Percentiles rank a stretch among this genome's conserved stretches.
phyloP scores from a whole-genome alignment of 2,797 vertebrate genomes.

The Fistularia commersonii region DNA sequence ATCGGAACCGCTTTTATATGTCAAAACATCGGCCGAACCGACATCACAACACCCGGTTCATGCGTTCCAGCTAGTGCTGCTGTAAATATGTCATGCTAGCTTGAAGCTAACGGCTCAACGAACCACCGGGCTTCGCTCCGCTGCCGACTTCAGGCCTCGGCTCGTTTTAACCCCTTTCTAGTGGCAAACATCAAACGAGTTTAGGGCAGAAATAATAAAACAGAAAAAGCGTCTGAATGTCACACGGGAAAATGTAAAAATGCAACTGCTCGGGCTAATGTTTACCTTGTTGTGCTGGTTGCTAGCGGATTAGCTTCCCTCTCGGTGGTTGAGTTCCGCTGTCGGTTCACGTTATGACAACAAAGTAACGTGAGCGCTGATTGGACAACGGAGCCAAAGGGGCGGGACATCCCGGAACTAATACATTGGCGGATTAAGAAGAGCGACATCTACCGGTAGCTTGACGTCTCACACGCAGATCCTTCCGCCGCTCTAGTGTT shows the following conservation, averaged over 20 bases:
- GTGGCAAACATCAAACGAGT: not conserved
- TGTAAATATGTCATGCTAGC: conserved; percentile 45
- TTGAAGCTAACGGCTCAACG: conserved; percentile 34
- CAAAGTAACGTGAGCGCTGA: conserved; percentile 62
- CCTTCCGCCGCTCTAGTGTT: too few relatives aligned
- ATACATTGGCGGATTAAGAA: not conserved
- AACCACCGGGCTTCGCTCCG: conserved; percentile 32
- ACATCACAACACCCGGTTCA: too few relatives aligned
- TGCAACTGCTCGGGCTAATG: not conserved
- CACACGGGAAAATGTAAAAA: not conserved
- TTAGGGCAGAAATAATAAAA: not conserved
- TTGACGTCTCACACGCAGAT: too few relatives aligned
- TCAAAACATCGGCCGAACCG: too few relatives aligned
- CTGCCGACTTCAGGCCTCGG: conserved; percentile 51
- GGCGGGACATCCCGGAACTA: conserved; percentile 26
- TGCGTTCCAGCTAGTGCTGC: too few relatives aligned
- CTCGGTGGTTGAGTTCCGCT: conserved; percentile 50
- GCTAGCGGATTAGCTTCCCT: conserved; percentile 42
- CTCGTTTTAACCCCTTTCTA: conserved; percentile 2
- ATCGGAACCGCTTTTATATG: too few relatives aligned
- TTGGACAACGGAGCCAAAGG: conserved; percentile 50
- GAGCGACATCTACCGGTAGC: conserved; percentile 43
- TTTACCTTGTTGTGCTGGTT: conserved; percentile 66
- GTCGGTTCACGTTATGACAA: conserved; percentile 62
- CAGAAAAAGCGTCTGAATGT: rapidly evolving